Evolutionary conservation across 2,113 vertebrate species (phyloP).

Genomic region (Rhinogobius similis): DNA sequence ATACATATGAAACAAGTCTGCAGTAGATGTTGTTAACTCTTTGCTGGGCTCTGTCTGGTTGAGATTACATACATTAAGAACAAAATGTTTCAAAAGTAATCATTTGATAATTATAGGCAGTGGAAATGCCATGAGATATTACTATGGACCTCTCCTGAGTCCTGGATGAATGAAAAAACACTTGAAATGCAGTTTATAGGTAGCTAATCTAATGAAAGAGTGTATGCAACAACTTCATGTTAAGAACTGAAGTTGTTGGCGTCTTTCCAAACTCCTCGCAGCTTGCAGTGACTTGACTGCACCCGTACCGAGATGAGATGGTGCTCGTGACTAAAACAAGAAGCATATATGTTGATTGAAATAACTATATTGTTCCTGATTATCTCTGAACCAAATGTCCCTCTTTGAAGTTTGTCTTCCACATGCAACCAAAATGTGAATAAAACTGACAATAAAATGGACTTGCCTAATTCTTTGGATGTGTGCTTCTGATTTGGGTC

Average conservation of each 20-base stretch:
- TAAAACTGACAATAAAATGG: conserved; percentile 1
- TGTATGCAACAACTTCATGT: neutral
- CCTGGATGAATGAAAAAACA: neutral
- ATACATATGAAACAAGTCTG: neutral
- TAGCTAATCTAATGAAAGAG: no score
- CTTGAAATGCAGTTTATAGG: no score
- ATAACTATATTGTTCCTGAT: neutral
- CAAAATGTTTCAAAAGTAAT: neutral
- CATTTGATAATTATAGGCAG: no score
- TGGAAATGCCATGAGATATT: neutral
- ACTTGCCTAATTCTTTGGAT: neutral
- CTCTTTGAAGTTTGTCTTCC: neutral
- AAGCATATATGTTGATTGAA: neutral
- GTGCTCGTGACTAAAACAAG: neutral
- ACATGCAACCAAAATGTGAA: neutral
- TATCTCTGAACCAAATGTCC: neutral
- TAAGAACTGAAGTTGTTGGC: neutral
- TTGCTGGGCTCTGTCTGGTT: neutral
- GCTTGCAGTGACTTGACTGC: neutral
- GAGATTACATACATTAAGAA: neutral
- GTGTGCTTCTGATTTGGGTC: conserved; percentile 16
- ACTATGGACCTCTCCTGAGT: neutral
- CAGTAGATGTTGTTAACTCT: neutral
- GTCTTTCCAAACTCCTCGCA: neutral
- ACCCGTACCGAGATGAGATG: neutral